phyloP scores from a whole-genome alignment of 2,113 vertebrate genomes.

The Proterorhinus semilunaris region DNA sequence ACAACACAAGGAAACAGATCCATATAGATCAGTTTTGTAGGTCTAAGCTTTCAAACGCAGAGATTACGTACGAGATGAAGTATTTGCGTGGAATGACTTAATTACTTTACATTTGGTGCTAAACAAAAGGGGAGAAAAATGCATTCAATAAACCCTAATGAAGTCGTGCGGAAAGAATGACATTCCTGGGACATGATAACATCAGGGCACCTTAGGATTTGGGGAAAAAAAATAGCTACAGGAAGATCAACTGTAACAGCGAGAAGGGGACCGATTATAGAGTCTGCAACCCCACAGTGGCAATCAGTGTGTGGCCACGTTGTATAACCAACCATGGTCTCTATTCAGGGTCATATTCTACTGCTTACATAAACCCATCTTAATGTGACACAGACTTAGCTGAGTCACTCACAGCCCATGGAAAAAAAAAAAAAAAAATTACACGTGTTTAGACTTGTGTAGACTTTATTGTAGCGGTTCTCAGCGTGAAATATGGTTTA shows the following conservation, averaged over 20 bases:
- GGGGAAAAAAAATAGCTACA: neutral
- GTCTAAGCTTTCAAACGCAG: too few species aligned
- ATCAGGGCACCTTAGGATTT: neutral
- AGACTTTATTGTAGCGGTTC: neutral
- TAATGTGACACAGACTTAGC: slow-evolving; percentile 33
- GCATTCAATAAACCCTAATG: neutral
- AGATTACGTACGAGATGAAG: neutral
- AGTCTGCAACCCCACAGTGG: slow-evolving; percentile 3
- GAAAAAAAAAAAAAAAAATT: neutral
- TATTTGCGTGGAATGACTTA: neutral
- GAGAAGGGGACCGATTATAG: neutral
- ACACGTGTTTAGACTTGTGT: neutral
- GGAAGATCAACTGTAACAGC: neutral
- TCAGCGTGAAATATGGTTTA: slow-evolving; percentile 13
- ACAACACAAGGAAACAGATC: too few species aligned
- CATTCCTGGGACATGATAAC: neutral
- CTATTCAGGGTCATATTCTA: slow-evolving; percentile 21
- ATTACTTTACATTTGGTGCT: neutral
- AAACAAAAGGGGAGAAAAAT: neutral
- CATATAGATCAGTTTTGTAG: too few species aligned
- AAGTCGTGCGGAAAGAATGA: neutral
- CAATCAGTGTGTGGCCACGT: slow-evolving; percentile 27
- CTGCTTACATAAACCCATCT: slow-evolving; percentile 16
- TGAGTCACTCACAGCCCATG: slow-evolving; percentile 38
- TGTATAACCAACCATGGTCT: slow-evolving; percentile 14